These are phyloP conservation scores for Talpa occidentalis DNA, from an alignment of 2,113 vertebrate genomes.

Conservation along the genomic window DNA sequence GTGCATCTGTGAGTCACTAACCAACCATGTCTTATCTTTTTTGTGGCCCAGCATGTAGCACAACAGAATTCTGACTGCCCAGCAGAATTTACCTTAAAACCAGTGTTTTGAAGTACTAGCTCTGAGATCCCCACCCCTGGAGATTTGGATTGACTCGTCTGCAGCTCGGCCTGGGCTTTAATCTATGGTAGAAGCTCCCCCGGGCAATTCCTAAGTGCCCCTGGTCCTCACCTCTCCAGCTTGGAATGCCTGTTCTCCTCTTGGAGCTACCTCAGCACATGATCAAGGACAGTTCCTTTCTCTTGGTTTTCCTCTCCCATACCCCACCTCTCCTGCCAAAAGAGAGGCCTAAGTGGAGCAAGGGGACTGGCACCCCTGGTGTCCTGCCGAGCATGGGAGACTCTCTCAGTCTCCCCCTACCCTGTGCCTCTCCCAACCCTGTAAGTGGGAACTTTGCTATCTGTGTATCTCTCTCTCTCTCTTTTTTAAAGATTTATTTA, in stretches of 20 bases:
- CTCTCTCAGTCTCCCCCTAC: background rate
- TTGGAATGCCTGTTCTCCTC: background rate
- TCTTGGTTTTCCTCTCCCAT: too few species aligned
- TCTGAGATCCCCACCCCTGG: background rate
- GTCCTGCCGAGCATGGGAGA: accelerated
- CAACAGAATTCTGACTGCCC: too few species aligned
- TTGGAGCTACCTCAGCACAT: background rate
- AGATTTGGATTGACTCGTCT: background rate
- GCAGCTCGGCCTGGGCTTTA: background rate
- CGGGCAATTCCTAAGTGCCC: background rate
- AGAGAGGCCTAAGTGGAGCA: background rate
- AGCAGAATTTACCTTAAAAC: background rate
- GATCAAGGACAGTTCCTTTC: background rate
- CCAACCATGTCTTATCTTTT: too few species aligned
- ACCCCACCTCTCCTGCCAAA: too few species aligned
- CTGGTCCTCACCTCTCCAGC: background rate
- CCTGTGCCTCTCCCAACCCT: background rate
- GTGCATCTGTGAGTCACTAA: too few species aligned
- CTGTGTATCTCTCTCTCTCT: background rate
- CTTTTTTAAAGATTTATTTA: too few species aligned
- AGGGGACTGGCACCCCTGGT: background rate
- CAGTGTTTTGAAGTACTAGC: background rate
- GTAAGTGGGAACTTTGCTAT: background rate
- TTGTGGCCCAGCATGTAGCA: too few species aligned
- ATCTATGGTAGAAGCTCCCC: background rate